These are phyloP conservation scores for Lophura nycthemera DNA, from an alignment of 2,113 vertebrate genomes.

Conservation along the genomic window DNA sequence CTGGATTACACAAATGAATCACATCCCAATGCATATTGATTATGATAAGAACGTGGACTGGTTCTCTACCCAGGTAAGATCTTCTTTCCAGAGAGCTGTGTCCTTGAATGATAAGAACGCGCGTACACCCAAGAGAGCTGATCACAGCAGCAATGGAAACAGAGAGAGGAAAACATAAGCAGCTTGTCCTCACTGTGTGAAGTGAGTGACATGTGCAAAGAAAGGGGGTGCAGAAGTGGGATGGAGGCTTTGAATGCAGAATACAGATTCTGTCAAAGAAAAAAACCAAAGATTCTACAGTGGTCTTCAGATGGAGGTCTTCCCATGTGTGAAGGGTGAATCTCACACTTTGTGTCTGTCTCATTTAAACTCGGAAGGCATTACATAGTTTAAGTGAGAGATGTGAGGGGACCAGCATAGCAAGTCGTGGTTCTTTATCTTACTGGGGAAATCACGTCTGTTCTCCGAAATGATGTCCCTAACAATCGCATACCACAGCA, in stretches of 20 bases:
- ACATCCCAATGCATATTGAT: conserved; percentile 79
- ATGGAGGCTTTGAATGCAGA: not conserved
- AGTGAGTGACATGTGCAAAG: not conserved
- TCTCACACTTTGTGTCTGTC: not conserved
- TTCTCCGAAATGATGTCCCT: not conserved
- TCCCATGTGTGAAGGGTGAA: not conserved
- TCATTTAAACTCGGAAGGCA: not conserved
- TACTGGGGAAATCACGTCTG: not conserved
- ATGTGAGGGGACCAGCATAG: not conserved
- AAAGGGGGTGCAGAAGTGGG: not conserved
- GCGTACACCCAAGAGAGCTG: not conserved
- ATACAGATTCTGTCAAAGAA: not conserved
- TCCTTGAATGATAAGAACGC: not conserved
- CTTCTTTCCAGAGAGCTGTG: not conserved
- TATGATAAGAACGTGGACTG: conserved; percentile 82
- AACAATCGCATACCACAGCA: accelerated
- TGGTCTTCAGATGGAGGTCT: not conserved
- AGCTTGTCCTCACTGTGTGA: not conserved
- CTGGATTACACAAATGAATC: conserved; percentile 83
- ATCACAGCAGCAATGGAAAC: not conserved
- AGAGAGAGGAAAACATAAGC: not conserved
- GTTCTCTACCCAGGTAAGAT: conserved; percentile 83
- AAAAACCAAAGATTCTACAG: not conserved
- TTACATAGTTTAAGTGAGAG: not conserved
- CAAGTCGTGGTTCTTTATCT: not conserved